A percentile compares a stretch with the other conserved stretches of the same genome.
These are phyloP conservation scores for Chaetophractus vellerosus DNA, from an alignment of 2,797 vertebrate genomes.

Conservation along the genomic window DNA sequence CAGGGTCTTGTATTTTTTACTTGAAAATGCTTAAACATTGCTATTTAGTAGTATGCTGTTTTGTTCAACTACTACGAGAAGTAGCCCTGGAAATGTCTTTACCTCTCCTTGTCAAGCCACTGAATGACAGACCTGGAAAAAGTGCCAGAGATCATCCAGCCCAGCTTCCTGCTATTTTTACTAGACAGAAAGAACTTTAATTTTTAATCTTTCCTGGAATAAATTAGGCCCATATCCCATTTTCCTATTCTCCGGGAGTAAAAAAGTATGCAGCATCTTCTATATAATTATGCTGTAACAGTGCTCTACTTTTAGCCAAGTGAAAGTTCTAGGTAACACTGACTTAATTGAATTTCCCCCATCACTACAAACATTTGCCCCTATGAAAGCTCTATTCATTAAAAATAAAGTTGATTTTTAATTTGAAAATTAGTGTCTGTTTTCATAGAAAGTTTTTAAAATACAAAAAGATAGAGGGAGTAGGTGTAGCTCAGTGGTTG, in stretches of 20 bases:
- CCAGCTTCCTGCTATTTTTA: constrained; percentile 41
- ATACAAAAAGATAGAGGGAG: background rate
- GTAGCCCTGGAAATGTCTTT: background rate
- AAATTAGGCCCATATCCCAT: background rate
- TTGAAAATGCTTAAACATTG: background rate
- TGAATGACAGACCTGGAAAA: background rate
- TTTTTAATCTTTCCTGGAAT: constrained; percentile 20
- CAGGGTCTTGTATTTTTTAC: background rate
- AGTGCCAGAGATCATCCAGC: background rate
- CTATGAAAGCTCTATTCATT: background rate
- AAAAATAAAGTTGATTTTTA: constrained; percentile 5
- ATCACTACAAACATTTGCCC: background rate
- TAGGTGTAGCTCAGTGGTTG: too few relatives aligned
- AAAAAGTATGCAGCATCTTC: background rate
- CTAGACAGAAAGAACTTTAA: background rate
- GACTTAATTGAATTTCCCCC: background rate
- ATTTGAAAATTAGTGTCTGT: background rate
- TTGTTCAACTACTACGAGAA: background rate
- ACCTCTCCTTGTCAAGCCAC: background rate
- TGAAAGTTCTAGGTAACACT: background rate
- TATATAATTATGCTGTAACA: background rate
- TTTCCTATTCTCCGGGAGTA: constrained; percentile 31
- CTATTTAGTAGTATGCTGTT: background rate
- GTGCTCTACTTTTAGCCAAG: background rate
- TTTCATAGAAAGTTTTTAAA: constrained; percentile 23